Percentiles rank a stretch among this genome's conserved stretches.
phyloP scores from a whole-genome alignment of 2,113 vertebrate species.

The Charadrius vociferus region DNA sequence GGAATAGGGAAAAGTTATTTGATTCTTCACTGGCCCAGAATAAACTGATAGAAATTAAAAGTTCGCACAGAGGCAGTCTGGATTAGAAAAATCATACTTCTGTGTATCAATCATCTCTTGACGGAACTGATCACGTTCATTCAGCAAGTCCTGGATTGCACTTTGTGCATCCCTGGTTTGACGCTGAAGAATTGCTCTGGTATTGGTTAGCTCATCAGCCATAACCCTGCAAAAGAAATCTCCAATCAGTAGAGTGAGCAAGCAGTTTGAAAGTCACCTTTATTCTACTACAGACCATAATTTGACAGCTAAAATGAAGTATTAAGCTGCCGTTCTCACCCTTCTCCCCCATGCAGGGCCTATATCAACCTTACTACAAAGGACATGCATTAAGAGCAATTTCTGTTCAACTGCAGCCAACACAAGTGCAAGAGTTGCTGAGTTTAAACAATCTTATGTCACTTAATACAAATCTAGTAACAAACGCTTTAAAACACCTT shows the following conservation, averaged over 20 bases:
- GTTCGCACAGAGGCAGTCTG: background rate
- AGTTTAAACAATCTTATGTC: background rate
- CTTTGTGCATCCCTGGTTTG: constrained; percentile 91
- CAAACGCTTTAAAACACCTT: background rate
- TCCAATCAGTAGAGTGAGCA: background rate
- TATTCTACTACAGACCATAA: background rate
- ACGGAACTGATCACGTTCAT: constrained; percentile 89
- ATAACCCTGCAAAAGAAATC: constrained; percentile 85
- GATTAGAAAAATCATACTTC: constrained; percentile 76
- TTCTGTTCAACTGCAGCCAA: background rate
- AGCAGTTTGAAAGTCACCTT: background rate
- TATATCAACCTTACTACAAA: background rate
- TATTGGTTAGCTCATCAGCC: constrained; percentile 93
- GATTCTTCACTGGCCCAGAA: background rate
- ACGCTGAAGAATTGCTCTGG: constrained; percentile 86
- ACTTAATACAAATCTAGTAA: background rate
- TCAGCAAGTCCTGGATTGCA: constrained; percentile 91
- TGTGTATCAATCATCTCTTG: constrained; percentile 89
- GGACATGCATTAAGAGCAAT: background rate
- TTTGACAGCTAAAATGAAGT: background rate
- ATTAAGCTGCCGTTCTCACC: background rate
- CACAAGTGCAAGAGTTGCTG: background rate
- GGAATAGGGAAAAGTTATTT: background rate
- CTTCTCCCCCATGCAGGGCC: background rate
- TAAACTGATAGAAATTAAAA: background rate